A percentile compares a stretch with the other conserved stretches of the same genome.
phyloP scores from a whole-genome alignment of 2,113 vertebrate species.

The Aspidoscelis tigris region DNA sequence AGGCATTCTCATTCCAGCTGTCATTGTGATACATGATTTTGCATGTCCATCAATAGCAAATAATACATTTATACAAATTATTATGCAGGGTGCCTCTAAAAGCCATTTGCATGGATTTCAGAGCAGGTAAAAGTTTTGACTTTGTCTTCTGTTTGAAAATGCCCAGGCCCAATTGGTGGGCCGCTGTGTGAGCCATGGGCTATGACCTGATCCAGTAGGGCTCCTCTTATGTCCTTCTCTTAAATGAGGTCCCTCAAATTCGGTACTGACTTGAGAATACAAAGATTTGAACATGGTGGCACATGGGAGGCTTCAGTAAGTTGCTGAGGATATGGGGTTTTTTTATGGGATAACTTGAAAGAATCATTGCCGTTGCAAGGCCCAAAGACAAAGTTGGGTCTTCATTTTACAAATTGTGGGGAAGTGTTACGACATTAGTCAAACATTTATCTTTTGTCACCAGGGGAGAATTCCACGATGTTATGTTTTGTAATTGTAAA shows the following conservation, averaged over 20 bases:
- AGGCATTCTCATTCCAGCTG: neutral
- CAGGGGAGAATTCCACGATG: slow-evolving; percentile 20
- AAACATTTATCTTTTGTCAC: slow-evolving; percentile 36
- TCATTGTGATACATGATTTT: neutral
- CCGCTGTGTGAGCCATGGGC: too few relatives aligned
- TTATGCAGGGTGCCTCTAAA: too few relatives aligned
- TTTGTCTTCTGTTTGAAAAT: too few relatives aligned
- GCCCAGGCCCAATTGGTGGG: too few relatives aligned
- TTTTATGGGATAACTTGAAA: neutral
- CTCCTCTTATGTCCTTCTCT: too few relatives aligned
- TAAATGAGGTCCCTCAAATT: neutral
- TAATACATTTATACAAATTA: neutral
- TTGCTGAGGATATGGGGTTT: neutral
- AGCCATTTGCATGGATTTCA: too few relatives aligned
- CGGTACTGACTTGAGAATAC: neutral
- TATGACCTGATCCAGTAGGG: too few relatives aligned
- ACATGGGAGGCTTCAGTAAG: neutral
- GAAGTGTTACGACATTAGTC: slow-evolving; percentile 1
- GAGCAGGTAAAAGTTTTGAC: too few relatives aligned
- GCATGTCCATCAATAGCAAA: neutral
- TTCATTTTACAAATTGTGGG: neutral
- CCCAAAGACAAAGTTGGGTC: neutral
- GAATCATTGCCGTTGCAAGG: neutral
- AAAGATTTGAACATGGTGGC: neutral
- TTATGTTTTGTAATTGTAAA: slow-evolving; percentile 41